Percentiles rank a stretch among this genome's conserved stretches.
These are phyloP conservation scores for Anadara kagoshimensis DNA, from an alignment of 1,140 invertebrate species.

Conservation along the genomic window DNA sequence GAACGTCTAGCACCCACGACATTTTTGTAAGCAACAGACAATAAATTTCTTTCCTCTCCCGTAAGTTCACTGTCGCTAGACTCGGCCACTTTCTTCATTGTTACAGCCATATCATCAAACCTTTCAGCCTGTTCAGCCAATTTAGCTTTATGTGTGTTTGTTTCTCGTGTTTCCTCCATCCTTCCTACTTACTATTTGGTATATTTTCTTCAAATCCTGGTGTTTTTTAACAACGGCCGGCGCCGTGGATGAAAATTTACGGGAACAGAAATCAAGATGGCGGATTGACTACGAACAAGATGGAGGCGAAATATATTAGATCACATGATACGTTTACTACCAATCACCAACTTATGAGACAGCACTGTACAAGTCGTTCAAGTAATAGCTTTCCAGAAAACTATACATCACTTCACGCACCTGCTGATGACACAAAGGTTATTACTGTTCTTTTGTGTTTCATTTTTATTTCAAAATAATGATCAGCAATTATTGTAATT, in stretches of 20 bases:
- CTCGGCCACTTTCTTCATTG: conserved; percentile 59
- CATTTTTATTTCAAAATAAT: too few species aligned
- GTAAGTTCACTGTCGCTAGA: conserved; percentile 51
- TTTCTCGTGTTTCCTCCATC: conserved; percentile 35
- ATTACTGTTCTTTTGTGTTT: too few species aligned
- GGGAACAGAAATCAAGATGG: conserved; percentile 21
- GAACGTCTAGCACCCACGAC: conserved; percentile 96
- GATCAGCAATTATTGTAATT: too few species aligned
- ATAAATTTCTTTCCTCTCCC: conserved; percentile 89
- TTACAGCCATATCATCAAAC: conserved; percentile 66
- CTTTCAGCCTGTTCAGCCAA: conserved; percentile 64
- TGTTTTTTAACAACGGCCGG: conserved; percentile 1
- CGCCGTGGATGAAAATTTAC: conserved; percentile 1
- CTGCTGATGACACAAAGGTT: too few species aligned
- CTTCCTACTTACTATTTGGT: not conserved
- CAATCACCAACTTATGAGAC: too few species aligned
- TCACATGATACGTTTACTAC: too few species aligned
- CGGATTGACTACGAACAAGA: not conserved
- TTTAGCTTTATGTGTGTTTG: conserved; percentile 52
- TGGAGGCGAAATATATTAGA: too few species aligned
- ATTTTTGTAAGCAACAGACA: conserved; percentile 99
- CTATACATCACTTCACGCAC: too few species aligned
- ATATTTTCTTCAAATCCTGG: not conserved
- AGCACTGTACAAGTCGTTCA: too few species aligned
- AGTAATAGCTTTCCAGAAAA: too few species aligned